phyloP scores from a whole-genome alignment of 2,797 vertebrate species.

The Echeneis naucrates region DNA sequence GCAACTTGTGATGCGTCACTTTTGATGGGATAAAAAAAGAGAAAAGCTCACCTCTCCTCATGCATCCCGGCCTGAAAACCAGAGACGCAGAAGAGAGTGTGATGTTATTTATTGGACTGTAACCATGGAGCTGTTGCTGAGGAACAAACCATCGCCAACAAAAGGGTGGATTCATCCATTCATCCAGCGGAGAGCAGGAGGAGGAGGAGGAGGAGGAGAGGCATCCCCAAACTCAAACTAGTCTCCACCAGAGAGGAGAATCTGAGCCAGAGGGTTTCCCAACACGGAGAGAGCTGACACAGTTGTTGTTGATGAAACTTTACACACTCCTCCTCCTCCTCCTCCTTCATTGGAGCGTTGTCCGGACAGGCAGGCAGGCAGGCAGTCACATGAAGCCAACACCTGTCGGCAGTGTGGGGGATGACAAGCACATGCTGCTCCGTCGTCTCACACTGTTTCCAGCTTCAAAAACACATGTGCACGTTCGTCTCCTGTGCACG shows the following conservation, averaged over 20 bases:
- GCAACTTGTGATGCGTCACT: neutral
- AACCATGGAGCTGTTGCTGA: slow-evolving; percentile 87
- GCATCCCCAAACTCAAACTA: slow-evolving; percentile 67
- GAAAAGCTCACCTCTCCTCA: slow-evolving; percentile 3
- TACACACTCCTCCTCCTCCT: slow-evolving; percentile 56
- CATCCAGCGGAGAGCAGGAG: slow-evolving; percentile 62
- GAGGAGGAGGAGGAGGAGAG: slow-evolving; percentile 66
- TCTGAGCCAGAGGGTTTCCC: slow-evolving; percentile 46
- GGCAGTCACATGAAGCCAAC: slow-evolving; percentile 81
- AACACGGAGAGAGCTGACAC: slow-evolving; percentile 57
- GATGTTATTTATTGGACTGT: slow-evolving; percentile 87
- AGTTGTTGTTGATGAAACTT: slow-evolving; percentile 77
- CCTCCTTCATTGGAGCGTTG: slow-evolving; percentile 62
- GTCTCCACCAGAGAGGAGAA: slow-evolving; percentile 29
- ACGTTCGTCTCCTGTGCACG: neutral
- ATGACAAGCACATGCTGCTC: slow-evolving; percentile 70
- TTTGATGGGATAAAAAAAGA: neutral
- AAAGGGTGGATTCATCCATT: slow-evolving; percentile 90
- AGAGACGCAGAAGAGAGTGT: slow-evolving; percentile 65
- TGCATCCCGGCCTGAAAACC: slow-evolving; percentile 51
- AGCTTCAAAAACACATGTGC: slow-evolving; percentile 42
- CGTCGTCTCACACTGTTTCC: slow-evolving; percentile 40
- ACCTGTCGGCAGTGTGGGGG: slow-evolving; percentile 79
- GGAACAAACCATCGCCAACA: slow-evolving; percentile 88
- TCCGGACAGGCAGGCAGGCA: slow-evolving; percentile 54